Base-by-base conservation (phyloP, 1,140 invertebrate genomes). In the Brachionus rubens region DNA sequence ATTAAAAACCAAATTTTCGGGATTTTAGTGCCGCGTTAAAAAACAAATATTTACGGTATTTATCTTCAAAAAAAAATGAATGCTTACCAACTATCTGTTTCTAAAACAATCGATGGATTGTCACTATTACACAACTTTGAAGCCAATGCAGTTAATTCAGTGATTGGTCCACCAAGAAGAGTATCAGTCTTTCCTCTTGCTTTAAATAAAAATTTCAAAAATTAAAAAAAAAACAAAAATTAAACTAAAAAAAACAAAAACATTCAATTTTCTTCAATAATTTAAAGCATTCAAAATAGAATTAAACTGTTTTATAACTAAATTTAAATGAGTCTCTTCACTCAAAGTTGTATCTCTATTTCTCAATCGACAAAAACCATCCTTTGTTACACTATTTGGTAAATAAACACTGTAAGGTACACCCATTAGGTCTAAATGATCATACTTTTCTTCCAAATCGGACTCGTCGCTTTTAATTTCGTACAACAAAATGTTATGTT, bases 371-470 rank as follows among this genome's bases (percentile, higher is more conserved):
- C 68, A 72, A n/a, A 72, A 19, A 24, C 68, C 68, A 30, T 48
- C 36, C 24, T 72, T 72, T 19, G 50, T 33, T 41, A 72, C 33
- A 9, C 3, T 19, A 40, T 21, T 28, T 21, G 68, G 68, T 19
- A 72, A 41, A 72, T 72, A 72, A 24, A 72, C 36, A 50, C 43
- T 72, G 41, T 72, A 72, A 40, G 68, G 68, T 50, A 72, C 41
- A 14, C 68, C 68, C 30, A 72, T 36, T 14, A 50, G 12, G 21
- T 72, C 68, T 19, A 72, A 24, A 36, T 54, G 68, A 21, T 72
- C 21, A 21, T 52, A 72, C 41, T 50, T 50, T 26, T 26, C 19
- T 10, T 54, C 50, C 9, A 72, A 50, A 36, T 72, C 46, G 14
- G 36, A 5, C 14, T 50, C 21, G 9, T 52, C 28, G 19, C 50